A percentile compares a stretch with the other conserved stretches of the same genome.
phyloP scores from a whole-genome alignment of 2,888 invertebrate species.

The Apamea anceps region DNA sequence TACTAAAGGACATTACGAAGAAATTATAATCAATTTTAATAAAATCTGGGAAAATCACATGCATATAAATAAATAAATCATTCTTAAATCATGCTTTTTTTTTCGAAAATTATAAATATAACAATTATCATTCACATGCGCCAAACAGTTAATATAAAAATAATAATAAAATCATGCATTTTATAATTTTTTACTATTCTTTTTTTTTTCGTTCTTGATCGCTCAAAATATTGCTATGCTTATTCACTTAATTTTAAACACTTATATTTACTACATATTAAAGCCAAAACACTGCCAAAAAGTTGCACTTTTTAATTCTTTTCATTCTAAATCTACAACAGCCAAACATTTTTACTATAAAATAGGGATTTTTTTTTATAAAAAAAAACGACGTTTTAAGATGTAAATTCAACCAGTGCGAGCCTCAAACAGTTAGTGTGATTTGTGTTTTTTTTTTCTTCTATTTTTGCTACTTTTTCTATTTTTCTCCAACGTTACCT shows the following conservation, averaged over 20 bases:
- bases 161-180: constrained; percentile 67
- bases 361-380: constrained; percentile 20
- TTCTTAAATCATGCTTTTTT: constrained; percentile 52
- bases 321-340: constrained; percentile 57
- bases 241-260: constrained; percentile 61
- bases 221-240: constrained; percentile 82
- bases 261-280: constrained; percentile 63
- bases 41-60: constrained; percentile 14
- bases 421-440: constrained; percentile 66
- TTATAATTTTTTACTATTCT: constrained; percentile 44
- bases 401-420: constrained; percentile 57
- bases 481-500: constrained; percentile 76
- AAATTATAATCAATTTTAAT: constrained; percentile 3
- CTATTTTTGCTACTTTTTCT: constrained; percentile 59
- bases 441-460: constrained; percentile 50
- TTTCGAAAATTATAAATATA: constrained; percentile 22
- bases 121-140: constrained; percentile 61
- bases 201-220: constrained; percentile 77
- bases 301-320: constrained; percentile 57
- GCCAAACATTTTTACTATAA: constrained; percentile 65
- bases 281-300: constrained; percentile 68
- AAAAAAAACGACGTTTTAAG: constrained; percentile 28
- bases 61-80: constrained; percentile 23
- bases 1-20: constrained; percentile 9
- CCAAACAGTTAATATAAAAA: constrained; percentile 34